Conservation (phyloP, 2,113 vertebrate species). For the Dryoscopus gambensis region DNA sequence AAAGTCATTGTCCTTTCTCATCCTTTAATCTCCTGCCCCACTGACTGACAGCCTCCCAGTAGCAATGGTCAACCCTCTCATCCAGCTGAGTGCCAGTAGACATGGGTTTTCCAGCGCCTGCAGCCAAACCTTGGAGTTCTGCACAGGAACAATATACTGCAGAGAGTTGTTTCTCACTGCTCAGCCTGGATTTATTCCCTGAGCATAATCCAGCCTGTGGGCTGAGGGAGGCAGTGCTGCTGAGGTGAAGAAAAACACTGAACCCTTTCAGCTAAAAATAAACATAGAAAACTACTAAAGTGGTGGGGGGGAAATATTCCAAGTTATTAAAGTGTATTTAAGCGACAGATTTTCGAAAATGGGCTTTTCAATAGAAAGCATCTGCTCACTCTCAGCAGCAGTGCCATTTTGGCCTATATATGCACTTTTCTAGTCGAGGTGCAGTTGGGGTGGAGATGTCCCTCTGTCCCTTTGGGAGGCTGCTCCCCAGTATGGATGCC, state of each 20-base stretch:
- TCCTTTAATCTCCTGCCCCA: neutral
- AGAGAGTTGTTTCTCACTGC: neutral
- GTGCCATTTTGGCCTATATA: neutral
- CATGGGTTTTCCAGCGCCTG: neutral
- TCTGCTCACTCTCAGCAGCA: neutral
- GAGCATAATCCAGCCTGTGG: neutral
- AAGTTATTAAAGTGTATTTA: neutral
- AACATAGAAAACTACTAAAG: neutral
- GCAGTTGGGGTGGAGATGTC: neutral
- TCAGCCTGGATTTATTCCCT: neutral
- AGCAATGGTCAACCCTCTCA: neutral
- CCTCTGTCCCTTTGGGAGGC: neutral
- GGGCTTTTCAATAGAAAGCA: neutral
- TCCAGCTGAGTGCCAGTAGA: neutral
- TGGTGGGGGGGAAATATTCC: neutral
- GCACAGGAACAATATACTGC: neutral
- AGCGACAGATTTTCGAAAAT: neutral
- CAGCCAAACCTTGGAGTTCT: neutral
- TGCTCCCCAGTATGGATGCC: neutral
- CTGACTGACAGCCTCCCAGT: neutral
- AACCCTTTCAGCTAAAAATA: neutral
- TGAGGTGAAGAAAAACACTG: neutral
- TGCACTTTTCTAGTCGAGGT: neutral
- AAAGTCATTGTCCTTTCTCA: neutral
- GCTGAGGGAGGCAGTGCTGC: neutral